Conservation (phyloP, 1,140 invertebrate genomes). For the Diploscapter pachys region DNA sequence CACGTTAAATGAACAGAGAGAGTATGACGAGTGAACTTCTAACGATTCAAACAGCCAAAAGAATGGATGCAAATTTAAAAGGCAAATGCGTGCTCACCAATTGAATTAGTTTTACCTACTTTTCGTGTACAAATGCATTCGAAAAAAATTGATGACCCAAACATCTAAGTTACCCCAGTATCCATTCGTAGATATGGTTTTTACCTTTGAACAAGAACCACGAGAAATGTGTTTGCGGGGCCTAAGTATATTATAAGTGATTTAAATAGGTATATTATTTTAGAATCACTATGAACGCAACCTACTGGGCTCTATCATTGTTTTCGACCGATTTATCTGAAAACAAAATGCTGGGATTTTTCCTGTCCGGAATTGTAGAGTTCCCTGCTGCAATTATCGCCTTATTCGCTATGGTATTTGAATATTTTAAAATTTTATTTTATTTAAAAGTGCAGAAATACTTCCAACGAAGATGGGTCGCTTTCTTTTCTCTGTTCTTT, state of each 20-base stretch:
- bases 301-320: conserved; percentile 41
- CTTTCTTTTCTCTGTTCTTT: conserved; percentile 1
- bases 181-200: background rate
- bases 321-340: conserved; percentile 39
- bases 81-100: background rate
- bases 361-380: conserved; percentile 39
- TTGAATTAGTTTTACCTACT: too few species aligned
- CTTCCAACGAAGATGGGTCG: conserved; percentile 21
- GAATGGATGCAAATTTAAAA: too few species aligned
- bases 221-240: background rate
- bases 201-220: background rate
- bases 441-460: background rate
- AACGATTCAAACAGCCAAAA: too few species aligned
- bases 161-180: background rate
- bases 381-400: conserved; percentile 34
- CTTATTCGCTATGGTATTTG: conserved; percentile 8
- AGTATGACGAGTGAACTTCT: too few species aligned
- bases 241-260: background rate
- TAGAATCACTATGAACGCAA: conserved; percentile 37
- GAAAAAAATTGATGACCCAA: background rate
- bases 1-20: too few species aligned
- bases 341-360: conserved; percentile 39
- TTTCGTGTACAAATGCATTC: background rate
- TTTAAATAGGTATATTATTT: background rate
- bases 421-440: conserved; percentile 14